Percentiles rank a stretch among this genome's conserved stretches.
These are phyloP conservation scores for Helicolenus hilgendorfi DNA, from an alignment of 2,797 vertebrate species.

Conservation along the genomic window DNA sequence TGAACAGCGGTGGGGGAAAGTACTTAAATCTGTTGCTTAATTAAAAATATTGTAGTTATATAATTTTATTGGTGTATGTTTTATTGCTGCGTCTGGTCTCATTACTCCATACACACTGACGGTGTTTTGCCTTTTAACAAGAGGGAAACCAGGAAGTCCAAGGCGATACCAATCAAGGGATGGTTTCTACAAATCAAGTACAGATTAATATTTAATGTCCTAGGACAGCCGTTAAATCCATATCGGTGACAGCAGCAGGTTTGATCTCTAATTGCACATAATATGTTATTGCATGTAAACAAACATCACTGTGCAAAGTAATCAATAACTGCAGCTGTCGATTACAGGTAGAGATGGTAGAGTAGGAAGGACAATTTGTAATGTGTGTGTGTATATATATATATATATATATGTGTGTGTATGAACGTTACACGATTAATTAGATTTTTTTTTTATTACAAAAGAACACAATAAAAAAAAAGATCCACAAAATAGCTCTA, in stretches of 20 bases:
- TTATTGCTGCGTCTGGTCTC: conserved; percentile 35
- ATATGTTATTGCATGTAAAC: background rate
- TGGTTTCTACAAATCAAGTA: conserved; percentile 35
- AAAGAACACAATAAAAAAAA: background rate
- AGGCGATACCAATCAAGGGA: conserved; percentile 8
- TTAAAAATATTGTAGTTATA: conserved; percentile 61
- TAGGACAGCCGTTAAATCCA: conserved; percentile 17
- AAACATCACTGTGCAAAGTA: background rate
- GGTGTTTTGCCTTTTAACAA: conserved; percentile 25
- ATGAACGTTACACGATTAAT: background rate
- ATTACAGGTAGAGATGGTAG: background rate
- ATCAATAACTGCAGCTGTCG: background rate
- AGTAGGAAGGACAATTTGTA: background rate
- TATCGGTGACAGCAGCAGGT: background rate
- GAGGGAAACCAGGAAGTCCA: conserved; percentile 13
- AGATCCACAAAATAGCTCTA: conserved; percentile 2
- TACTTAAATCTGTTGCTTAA: conserved; percentile 48
- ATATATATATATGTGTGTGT: too few species aligned
- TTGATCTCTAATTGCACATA: background rate
- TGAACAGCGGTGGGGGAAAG: conserved; percentile 14
- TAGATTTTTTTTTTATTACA: too few species aligned
- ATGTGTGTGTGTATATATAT: background rate
- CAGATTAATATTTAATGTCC: conserved; percentile 49
- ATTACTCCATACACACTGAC: conserved; percentile 21
- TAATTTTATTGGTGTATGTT: conserved; percentile 40